Conservation (phyloP, 2,113 vertebrate genomes). For the Pygoscelis antarcticus region DNA sequence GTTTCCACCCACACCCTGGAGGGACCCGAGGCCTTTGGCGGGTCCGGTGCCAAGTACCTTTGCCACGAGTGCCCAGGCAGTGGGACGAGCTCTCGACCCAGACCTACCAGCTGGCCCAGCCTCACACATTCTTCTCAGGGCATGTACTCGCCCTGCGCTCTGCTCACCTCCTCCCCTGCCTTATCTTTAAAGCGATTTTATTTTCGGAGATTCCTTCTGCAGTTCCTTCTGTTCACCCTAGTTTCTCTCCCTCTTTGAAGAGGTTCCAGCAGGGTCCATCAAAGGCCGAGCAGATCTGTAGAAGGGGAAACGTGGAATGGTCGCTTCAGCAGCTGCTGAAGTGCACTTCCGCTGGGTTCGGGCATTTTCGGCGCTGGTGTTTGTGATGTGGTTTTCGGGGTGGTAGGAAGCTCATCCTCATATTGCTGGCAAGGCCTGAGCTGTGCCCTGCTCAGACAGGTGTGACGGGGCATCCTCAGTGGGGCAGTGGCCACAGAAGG, state of each 20-base stretch:
- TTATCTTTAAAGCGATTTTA: constrained; percentile 60
- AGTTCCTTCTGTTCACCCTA: constrained; percentile 38
- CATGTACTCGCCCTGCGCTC: not conserved
- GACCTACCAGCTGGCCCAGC: constrained; percentile 54
- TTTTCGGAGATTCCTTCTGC: constrained; percentile 59
- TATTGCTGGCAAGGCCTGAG: not conserved
- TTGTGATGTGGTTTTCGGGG: constrained; percentile 30
- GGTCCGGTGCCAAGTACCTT: constrained; percentile 44
- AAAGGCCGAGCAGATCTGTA: constrained; percentile 1
- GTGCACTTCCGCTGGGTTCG: not conserved
- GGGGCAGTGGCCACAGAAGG: not conserved
- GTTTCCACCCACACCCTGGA: constrained; percentile 50
- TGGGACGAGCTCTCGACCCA: constrained; percentile 12
- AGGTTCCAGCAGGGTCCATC: constrained; percentile 55
- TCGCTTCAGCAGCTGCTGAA: constrained; percentile 13
- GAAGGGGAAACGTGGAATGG: constrained; percentile 7
- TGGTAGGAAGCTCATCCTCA: not conserved
- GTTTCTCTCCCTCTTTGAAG: constrained; percentile 49
- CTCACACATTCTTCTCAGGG: constrained; percentile 59
- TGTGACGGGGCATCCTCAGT: not conserved
- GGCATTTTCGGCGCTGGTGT: not conserved
- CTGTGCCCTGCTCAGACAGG: not conserved
- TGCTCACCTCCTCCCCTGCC: constrained; percentile 48
- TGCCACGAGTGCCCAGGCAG: not conserved
- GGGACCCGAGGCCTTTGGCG: not conserved